phyloP scores from a whole-genome alignment of 2,797 vertebrate species.

The Cheirogaleus major region DNA sequence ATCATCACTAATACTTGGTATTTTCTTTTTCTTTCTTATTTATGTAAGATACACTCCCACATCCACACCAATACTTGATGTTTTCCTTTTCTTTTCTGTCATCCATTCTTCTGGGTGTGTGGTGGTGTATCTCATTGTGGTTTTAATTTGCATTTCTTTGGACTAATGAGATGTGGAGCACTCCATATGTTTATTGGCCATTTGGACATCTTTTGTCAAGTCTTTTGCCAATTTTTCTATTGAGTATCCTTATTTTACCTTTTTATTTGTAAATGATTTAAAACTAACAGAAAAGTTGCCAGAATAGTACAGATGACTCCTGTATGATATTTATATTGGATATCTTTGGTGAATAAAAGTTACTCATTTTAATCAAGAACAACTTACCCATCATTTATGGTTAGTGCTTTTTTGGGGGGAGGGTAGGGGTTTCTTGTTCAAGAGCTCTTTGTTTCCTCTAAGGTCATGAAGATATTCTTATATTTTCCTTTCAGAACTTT shows the following conservation, averaged over 20 bases:
- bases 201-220: not conserved
- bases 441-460: no score
- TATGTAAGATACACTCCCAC: no score
- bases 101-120: not conserved
- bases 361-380: no score
- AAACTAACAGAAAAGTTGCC: not conserved
- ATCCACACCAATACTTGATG: no score
- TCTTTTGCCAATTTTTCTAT: not conserved
- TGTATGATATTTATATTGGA: no score
- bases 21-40: not conserved
- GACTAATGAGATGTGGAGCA: not conserved
- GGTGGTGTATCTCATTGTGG: not conserved
- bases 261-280: conserved; percentile 10
- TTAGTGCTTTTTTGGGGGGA: no score
- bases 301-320: not conserved
- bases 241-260: not conserved
- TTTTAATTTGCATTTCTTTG: not conserved
- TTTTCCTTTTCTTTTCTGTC: no score
- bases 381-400: no score
- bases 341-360: no score
- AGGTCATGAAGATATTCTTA: no score
- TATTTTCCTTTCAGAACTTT: no score
- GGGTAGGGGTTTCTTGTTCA: no score
- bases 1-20: not conserved
- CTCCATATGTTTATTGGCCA: not conserved